Base-by-base conservation (phyloP, 1,140 invertebrate species). In the Zaprionus inermis region DNA sequence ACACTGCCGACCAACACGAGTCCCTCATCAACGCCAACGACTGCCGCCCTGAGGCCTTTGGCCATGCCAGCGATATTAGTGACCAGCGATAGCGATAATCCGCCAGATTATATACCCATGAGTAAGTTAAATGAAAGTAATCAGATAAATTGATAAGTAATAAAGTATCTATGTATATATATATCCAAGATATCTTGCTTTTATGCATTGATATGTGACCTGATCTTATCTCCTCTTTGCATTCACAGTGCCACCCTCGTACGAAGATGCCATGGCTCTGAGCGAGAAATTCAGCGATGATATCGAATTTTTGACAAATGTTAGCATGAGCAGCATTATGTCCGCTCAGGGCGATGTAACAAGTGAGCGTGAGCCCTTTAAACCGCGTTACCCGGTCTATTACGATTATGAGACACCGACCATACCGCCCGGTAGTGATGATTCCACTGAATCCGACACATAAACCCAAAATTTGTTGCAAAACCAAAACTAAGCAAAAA, bases 341-440 rank as follows among this genome's bases (percentile, higher is more conserved):
- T 89, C 90, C 56, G 65, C 81, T 78, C 85, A 91, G 76, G 81
- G 73, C 72, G 84, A 89, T 72, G 83, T 77, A 46, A 79, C 73
- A 66, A 77, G 80, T 69, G 89, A 91, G 74, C 81, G 83, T 79
- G 91, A 91, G 72, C 81, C 79, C 63, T 92, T 92, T 79, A 92
- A 91, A 76, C 91, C 91, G 67, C 90, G 85, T 74, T 92, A 92
- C 81, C 91, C 91, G 67, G 91, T 92, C 76, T 92, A 92, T 86
- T 92, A 91, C 76, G 88, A 92, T 64, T 92, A 92, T 73, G 91
- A 92, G 79, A 92, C 91, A 78, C 91, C 91, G 75, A 91, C 85
- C 76, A 91, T 91, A 91, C 91, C 91, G 88, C 91, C 91, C 88
- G 91, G 91, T 91, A 91, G 90, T 91, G 91, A 91, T 89, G 91